phyloP scores from a whole-genome alignment of 2,113 vertebrate species.

The Neoarius graeffei region DNA sequence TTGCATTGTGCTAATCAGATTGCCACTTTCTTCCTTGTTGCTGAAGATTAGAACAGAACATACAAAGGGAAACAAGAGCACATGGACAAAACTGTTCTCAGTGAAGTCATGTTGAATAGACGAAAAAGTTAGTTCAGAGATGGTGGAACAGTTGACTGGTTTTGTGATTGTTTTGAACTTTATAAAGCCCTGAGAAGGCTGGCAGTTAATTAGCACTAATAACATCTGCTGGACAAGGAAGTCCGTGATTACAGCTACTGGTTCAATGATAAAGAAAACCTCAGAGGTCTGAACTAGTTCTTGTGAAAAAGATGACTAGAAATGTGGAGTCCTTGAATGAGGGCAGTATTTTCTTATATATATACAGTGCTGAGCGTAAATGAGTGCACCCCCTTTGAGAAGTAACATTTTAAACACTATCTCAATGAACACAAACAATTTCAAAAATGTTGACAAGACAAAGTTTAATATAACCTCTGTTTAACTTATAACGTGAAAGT shows the following conservation, averaged over 20 bases:
- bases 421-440: too few species aligned
- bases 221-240: slow-evolving; percentile 4
- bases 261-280: background rate
- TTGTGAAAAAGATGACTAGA: background rate
- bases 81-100: background rate
- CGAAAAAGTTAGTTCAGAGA: background rate
- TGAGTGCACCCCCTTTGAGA: too few species aligned
- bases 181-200: background rate
- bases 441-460: too few species aligned
- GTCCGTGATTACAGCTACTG: background rate
- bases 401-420: too few species aligned
- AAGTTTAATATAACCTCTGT: too few species aligned
- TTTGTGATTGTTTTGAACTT: background rate
- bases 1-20: slow-evolving; percentile 35
- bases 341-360: too few species aligned
- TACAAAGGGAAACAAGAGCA: slow-evolving; percentile 16
- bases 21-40: slow-evolving; percentile 5
- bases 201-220: slow-evolving; percentile 15
- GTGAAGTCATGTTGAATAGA: background rate
- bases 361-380: too few species aligned
- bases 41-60: slow-evolving; percentile 27
- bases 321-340: background rate
- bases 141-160: background rate
- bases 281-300: background rate
- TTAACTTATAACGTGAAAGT: too few species aligned